Evolutionary conservation across 1,140 invertebrate genomes (phyloP), one percentile per base, ranked within the genome.

Genomic region (Diorhabda carinulata): DNA sequence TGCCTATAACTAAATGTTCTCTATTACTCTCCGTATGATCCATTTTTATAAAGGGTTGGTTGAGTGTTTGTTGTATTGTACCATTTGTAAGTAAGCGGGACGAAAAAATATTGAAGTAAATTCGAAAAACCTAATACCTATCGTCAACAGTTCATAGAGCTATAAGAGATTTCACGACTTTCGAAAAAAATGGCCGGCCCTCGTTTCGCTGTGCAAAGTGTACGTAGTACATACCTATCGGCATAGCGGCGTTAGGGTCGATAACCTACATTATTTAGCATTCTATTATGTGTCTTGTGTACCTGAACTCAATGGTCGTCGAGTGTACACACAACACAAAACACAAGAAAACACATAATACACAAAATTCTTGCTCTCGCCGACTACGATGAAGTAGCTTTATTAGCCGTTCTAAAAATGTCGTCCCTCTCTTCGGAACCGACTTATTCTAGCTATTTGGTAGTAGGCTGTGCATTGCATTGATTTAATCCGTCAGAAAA

Each of bases 221-320:
- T 52, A 52, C 47, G 47, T 52, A 52, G 61, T 9, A 63, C 9
- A 63, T 58, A 43, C 57, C 45, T 56, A 68, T 43, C 64, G 42
- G 25, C 7, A 43, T 59, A 64, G 10, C 42, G 6, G 42, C 73
- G 65, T 64, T 72, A 74, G 76, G 78, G 78, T 80, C 79, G 78
- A 79, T 80, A 79, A 80, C 78, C 79, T 75, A 80, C 76, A 78
- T 80, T 80, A 78, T 80, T 79, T 79, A 78, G 76, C 78, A 78
- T 79, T 79, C 78, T 79, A 80, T 78, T 79, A 78, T 80, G 75
- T 77, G 68, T 76, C 75, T 78, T 78, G 75, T 76, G 73, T 78
- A 78, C 76, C 74, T 79, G 76, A 77, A 75, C 73, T 73, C 73
- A 77, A 76, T 76, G 75, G 75, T 74, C 72, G 76, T 72, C 25